Evolutionary conservation across 1,140 invertebrate genomes (phyloP).

Genomic region (Tigriopus japonicus): DNA sequence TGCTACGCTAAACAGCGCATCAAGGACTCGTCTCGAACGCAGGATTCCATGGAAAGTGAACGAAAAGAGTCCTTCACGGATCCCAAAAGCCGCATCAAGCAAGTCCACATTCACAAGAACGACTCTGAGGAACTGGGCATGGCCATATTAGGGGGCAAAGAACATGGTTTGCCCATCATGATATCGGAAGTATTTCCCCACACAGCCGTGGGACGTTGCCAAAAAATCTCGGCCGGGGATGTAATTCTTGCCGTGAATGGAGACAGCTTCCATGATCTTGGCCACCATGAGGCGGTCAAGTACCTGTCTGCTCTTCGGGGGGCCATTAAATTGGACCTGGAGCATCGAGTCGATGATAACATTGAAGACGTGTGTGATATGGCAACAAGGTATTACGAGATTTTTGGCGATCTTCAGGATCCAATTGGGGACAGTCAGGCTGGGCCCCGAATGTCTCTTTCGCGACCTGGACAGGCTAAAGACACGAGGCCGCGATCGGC

Average conservation of each 20-base stretch:
- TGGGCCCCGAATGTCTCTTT: too few species aligned
- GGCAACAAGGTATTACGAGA: neutral
- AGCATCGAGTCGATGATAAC: neutral
- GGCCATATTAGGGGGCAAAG: slow-evolving; percentile 12
- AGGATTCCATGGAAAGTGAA: neutral
- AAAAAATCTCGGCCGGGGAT: slow-evolving; percentile 8
- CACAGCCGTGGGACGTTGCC: neutral
- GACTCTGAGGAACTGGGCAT: slow-evolving; percentile 11
- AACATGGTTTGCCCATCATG: slow-evolving; percentile 14
- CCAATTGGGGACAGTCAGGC: too few species aligned
- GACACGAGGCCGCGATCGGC: too few species aligned
- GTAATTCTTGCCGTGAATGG: slow-evolving; percentile 11
- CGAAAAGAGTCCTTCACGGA: neutral
- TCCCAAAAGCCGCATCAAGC: neutral
- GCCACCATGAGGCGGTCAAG: slow-evolving; percentile 6
- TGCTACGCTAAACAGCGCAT: slow-evolving; percentile 9
- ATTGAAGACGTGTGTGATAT: slow-evolving; percentile 8
- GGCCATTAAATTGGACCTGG: slow-evolving; percentile 1
- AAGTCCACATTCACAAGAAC: slow-evolving; percentile 10
- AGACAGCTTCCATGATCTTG: slow-evolving; percentile 3
- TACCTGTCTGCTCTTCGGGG: slow-evolving; percentile 6
- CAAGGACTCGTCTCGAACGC: too few species aligned
- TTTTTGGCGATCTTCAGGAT: neutral
- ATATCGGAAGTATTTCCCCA: slow-evolving; percentile 11
- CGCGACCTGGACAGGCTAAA: too few species aligned